These are phyloP conservation scores for Felis catus DNA, from an alignment of 2,113 vertebrate genomes.

Conservation along the genomic window DNA sequence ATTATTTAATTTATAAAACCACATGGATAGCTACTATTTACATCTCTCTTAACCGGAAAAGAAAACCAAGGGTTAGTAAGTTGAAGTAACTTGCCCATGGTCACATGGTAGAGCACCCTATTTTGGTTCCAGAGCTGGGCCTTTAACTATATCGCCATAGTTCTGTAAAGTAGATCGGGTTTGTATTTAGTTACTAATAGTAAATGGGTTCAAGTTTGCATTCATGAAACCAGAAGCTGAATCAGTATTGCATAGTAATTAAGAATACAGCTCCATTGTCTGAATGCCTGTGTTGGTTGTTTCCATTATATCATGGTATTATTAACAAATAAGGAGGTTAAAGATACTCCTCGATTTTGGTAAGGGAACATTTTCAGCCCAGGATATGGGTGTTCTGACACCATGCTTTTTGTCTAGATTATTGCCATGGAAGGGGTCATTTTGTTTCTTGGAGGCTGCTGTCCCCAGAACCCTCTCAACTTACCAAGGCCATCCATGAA, in stretches of 20 bases:
- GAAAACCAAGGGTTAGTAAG: background rate
- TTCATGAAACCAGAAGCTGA: background rate
- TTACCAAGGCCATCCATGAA: background rate
- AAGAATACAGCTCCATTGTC: background rate
- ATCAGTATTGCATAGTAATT: background rate
- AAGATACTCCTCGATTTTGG: background rate
- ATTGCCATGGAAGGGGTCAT: background rate
- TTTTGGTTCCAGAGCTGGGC: background rate
- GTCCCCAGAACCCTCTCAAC: background rate
- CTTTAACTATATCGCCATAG: background rate
- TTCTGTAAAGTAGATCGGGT: background rate
- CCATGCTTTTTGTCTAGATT: background rate
- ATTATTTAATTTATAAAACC: conserved; percentile 20
- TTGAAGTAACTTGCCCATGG: background rate
- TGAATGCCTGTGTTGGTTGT: background rate
- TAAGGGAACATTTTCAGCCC: background rate
- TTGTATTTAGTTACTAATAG: background rate
- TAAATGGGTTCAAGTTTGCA: background rate
- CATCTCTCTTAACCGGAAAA: background rate
- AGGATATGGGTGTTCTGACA: background rate
- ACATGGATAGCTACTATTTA: background rate
- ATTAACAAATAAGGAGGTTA: background rate
- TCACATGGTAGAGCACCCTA: background rate
- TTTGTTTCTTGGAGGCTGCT: background rate
- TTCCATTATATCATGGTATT: background rate